Conservation (phyloP, 2,797 vertebrate genomes). For the Notolabrus celidotus region DNA sequence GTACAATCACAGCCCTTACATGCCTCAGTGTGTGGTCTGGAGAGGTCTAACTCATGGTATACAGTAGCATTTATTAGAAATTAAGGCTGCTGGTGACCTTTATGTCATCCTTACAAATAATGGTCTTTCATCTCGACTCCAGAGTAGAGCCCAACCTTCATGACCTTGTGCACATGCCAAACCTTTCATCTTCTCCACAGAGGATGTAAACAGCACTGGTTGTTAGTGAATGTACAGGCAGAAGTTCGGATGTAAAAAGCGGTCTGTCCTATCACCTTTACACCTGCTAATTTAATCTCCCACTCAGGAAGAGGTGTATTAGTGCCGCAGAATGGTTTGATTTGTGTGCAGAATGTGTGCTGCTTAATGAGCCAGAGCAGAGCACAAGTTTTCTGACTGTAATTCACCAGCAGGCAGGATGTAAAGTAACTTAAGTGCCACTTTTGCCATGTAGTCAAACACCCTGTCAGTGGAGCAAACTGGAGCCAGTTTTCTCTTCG, state of each 20-base stretch:
- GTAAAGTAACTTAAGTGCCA: constrained; percentile 48
- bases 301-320: constrained; percentile 2
- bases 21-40: background rate
- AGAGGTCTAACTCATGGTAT: background rate
- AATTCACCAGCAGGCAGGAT: background rate
- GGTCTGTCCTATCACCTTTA: constrained; percentile 7
- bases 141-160: background rate
- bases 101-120: constrained; percentile 13
- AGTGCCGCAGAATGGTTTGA: constrained; percentile 25
- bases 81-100: constrained; percentile 18
- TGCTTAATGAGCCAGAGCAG: constrained; percentile 11
- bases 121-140: constrained; percentile 46
- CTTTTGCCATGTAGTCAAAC: constrained; percentile 18
- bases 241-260: constrained; percentile 3
- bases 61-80: constrained; percentile 37
- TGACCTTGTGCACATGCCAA: background rate
- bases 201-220: background rate
- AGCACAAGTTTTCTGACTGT: background rate
- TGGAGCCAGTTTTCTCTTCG: constrained; percentile 14
- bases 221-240: background rate
- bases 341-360: constrained; percentile 1
- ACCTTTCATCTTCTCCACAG: constrained; percentile 37
- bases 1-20: background rate
- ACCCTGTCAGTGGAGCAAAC: constrained; percentile 25
- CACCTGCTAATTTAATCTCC: constrained; percentile 6